A percentile compares a stretch with the other conserved stretches of the same genome.
Conservation (phyloP, 1,140 invertebrate genomes). For the Aradophagus sp. region DNA sequence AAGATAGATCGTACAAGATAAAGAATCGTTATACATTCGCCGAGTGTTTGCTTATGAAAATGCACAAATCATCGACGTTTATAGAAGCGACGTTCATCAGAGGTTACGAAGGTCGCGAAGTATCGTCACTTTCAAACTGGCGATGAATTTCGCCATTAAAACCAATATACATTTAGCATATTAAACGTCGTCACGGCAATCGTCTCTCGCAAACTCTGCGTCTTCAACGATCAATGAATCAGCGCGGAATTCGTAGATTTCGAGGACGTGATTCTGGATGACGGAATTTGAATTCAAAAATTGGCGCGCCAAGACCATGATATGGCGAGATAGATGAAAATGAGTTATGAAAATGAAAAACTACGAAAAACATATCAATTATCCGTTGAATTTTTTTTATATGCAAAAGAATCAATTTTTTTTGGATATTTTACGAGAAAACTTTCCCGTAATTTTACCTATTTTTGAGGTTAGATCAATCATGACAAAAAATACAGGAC, state of each 20-base stretch:
- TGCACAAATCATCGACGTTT: constrained; percentile 8
- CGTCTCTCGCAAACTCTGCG: constrained; percentile 22
- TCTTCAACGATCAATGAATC: constrained; percentile 41
- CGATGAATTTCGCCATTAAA: constrained; percentile 36
- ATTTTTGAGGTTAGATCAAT: constrained; percentile 36
- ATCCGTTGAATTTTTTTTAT: too few species aligned
- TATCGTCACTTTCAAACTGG: constrained; percentile 20
- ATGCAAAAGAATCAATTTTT: too few species aligned
- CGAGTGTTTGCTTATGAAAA: constrained; percentile 1
- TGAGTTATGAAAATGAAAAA: too few species aligned
- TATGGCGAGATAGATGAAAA: too few species aligned
- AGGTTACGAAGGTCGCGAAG: neutral
- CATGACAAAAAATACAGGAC: constrained; percentile 25
- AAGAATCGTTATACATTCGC: too few species aligned
- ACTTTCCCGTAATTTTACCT: too few species aligned
- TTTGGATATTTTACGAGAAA: too few species aligned
- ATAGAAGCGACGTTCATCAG: constrained; percentile 16
- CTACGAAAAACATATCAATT: too few species aligned
- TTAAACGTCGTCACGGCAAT: constrained; percentile 29
- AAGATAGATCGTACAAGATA: too few species aligned
- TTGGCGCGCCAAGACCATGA: too few species aligned
- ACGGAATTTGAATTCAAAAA: too few species aligned
- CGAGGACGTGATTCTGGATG: too few species aligned
- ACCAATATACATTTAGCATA: constrained; percentile 32
- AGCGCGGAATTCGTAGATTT: constrained; percentile 28